These are phyloP conservation scores for Cephus cinctus DNA, from an alignment of 1,140 invertebrate species.

Conservation along the genomic window DNA sequence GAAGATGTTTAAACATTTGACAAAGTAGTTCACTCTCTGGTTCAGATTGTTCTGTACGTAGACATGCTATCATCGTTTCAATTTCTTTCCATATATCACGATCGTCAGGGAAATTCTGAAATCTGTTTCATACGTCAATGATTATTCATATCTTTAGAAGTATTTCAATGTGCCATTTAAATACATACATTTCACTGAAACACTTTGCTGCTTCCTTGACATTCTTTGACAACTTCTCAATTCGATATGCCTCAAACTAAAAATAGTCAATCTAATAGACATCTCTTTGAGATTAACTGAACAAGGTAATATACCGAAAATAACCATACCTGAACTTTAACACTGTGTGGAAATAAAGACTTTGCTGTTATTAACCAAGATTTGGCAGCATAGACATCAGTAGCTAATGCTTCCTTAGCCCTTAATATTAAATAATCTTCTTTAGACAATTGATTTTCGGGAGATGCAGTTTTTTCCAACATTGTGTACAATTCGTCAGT, in stretches of 20 bases:
- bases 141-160: neutral
- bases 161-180: neutral
- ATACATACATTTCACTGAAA: conserved; percentile 67
- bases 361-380: conserved; percentile 90
- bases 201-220: conserved; percentile 80
- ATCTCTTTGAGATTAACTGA: conserved; percentile 2
- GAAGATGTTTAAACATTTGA: conserved; percentile 69
- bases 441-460: conserved; percentile 55
- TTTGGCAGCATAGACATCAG: conserved; percentile 77
- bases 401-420: conserved; percentile 69
- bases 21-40: conserved; percentile 57
- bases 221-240: conserved; percentile 78
- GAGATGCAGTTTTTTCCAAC: conserved; percentile 40
- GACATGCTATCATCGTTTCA: conserved; percentile 71
- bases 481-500: too few species aligned
- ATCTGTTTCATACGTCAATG: conserved; percentile 43
- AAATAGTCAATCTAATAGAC: conserved; percentile 4
- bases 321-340: conserved; percentile 71
- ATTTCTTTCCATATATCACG: conserved; percentile 76
- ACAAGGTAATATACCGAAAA: conserved; percentile 3
- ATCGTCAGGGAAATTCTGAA: conserved; percentile 63
- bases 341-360: conserved; percentile 82
- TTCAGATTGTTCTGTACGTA: conserved; percentile 63
- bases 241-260: conserved; percentile 76
- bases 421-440: conserved; percentile 78